A percentile compares a stretch with the other conserved stretches of the same genome.
Evolutionary conservation across 1,140 invertebrate species (phyloP).

Genomic region (Vanessa atalanta): DNA sequence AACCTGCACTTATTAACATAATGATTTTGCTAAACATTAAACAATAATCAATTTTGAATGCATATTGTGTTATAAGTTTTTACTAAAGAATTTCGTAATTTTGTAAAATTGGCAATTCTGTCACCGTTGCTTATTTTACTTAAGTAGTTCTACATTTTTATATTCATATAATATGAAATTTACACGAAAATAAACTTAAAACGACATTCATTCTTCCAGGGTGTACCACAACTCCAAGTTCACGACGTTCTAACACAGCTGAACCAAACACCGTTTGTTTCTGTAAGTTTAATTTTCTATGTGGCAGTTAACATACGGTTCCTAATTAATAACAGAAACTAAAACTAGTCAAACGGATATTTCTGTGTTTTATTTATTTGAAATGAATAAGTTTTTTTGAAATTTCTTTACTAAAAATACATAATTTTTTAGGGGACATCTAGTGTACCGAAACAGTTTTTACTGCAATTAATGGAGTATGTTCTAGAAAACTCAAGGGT

Average conservation of each 20-base stretch:
- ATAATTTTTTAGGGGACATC: constrained; percentile 23
- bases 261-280: neutral
- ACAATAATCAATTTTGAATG: too few relatives aligned
- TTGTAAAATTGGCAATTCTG: neutral
- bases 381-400: too few relatives aligned
- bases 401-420: neutral
- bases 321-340: too few relatives aligned
- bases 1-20: neutral
- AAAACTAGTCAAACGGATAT: too few relatives aligned
- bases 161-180: neutral
- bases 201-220: constrained; percentile 10
- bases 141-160: too few relatives aligned
- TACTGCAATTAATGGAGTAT: constrained; percentile 27
- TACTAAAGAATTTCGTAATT: neutral
- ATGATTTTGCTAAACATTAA: neutral
- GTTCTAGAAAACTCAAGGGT: constrained; percentile 17
- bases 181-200: neutral
- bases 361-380: too few relatives aligned
- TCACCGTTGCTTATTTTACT: too few relatives aligned
- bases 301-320: too few relatives aligned
- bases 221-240: neutral
- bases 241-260: constrained; percentile 5
- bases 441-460: constrained; percentile 21
- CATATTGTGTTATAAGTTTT: neutral
- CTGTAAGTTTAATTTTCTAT: neutral